Percentiles rank a stretch among this genome's conserved stretches.
Evolutionary conservation across 2,113 vertebrate species (phyloP).

Genomic region (Periophthalmodon schlosseri): DNA sequence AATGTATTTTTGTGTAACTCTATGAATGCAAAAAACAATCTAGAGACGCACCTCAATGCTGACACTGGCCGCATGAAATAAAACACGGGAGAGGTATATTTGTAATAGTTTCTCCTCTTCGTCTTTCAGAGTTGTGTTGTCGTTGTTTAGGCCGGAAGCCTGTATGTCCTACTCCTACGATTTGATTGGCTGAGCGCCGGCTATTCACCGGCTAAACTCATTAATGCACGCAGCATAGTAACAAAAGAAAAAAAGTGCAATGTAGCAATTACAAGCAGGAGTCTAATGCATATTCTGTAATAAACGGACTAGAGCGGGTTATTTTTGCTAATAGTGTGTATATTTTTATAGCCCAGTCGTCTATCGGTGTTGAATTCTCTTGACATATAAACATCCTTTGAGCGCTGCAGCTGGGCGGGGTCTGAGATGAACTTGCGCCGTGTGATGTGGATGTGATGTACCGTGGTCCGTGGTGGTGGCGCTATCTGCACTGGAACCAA

Average conservation of each 20-base stretch:
- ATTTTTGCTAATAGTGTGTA: background rate
- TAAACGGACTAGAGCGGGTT: background rate
- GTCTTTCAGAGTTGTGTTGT: conserved; percentile 60
- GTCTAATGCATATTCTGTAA: background rate
- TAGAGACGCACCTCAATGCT: conserved; percentile 22
- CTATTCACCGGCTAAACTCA: background rate
- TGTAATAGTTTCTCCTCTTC: conserved; percentile 38
- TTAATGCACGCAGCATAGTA: background rate
- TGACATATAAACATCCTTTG: conserved; percentile 5
- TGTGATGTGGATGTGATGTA: conserved; percentile 24
- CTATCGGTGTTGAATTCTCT: conserved; percentile 19
- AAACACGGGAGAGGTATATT: rapidly evolving
- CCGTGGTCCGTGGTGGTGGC: background rate
- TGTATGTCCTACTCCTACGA: conserved; percentile 13
- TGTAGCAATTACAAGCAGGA: background rate
- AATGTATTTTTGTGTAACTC: background rate
- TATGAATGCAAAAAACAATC: background rate
- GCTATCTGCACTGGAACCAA: conserved; percentile 67
- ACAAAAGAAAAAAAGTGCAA: background rate
- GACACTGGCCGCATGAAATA: rapidly evolving
- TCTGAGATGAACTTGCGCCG: conserved; percentile 21
- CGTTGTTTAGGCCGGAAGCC: conserved; percentile 57
- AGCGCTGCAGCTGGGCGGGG: conserved; percentile 54
- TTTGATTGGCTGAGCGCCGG: conserved; percentile 56
- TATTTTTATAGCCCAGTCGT: background rate